phyloP scores from a whole-genome alignment of 2,797 vertebrate species.

The Acanthis flammea region DNA sequence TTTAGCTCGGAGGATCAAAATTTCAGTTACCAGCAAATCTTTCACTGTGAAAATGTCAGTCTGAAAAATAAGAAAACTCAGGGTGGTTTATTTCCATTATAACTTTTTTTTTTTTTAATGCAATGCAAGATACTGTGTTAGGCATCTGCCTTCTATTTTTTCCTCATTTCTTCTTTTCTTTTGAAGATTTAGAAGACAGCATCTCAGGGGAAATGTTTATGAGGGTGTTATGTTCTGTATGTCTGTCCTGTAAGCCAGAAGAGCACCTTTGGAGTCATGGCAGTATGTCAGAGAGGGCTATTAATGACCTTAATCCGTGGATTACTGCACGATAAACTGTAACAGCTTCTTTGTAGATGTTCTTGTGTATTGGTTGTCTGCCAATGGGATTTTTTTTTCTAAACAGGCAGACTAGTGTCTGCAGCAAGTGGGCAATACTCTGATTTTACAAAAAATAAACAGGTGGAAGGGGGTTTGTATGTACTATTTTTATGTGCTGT shows the following conservation, averaged over 20 bases:
- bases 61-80: not conserved
- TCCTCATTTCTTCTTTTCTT: not conserved
- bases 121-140: not conserved
- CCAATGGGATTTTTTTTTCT: not conserved
- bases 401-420: not conserved
- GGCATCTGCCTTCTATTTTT: not conserved
- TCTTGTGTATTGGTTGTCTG: not conserved
- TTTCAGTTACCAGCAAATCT: not conserved
- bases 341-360: constrained; percentile 41
- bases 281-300: not conserved
- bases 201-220: not conserved
- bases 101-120: not conserved
- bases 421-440: not conserved
- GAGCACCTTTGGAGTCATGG: constrained; percentile 8
- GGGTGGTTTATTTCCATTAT: not conserved
- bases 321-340: constrained; percentile 49
- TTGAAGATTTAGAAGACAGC: not conserved
- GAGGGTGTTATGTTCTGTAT: not conserved
- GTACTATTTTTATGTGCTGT: not conserved
- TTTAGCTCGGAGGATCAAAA: not conserved
- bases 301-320: constrained; percentile 63
- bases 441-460: not conserved
- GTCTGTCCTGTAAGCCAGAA: not conserved
- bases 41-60: not conserved
- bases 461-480: not conserved